A percentile compares a stretch with the other conserved stretches of the same genome.
phyloP scores from a whole-genome alignment of 2,113 vertebrate genomes.

The Ahaetulla prasina region DNA sequence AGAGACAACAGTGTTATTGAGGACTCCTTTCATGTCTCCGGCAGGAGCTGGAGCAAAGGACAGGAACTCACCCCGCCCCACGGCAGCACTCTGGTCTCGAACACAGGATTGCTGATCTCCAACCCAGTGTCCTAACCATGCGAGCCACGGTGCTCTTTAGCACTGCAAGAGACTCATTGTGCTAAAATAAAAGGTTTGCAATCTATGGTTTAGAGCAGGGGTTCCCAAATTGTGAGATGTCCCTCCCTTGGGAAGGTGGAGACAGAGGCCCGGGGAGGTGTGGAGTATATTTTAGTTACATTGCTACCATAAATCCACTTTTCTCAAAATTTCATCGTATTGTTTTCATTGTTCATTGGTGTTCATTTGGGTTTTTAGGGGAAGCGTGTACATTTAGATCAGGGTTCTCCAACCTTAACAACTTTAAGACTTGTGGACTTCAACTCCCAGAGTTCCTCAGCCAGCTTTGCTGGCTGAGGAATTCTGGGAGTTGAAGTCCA shows the following conservation, averaged over 20 bases:
- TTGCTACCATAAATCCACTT: background rate
- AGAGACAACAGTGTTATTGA: background rate
- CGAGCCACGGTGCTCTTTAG: background rate
- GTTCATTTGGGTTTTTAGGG: background rate
- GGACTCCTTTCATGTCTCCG: background rate
- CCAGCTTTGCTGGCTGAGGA: no score
- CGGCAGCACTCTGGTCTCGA: fast-evolving
- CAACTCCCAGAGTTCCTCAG: no score
- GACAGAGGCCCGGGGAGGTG: background rate
- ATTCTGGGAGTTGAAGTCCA: no score
- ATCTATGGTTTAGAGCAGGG: background rate
- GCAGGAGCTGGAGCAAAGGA: background rate
- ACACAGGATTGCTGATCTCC: background rate
- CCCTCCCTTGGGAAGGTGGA: background rate
- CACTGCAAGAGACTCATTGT: background rate
- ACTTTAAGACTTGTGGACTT: no score
- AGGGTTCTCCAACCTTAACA: no score
- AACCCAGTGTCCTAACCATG: background rate
- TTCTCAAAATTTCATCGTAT: background rate
- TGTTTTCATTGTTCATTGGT: background rate
- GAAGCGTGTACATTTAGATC: background rate
- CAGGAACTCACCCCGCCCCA: background rate
- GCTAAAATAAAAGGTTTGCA: background rate
- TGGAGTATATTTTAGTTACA: background rate
- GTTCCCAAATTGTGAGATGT: background rate